A percentile compares a stretch with the other conserved stretches of the same genome.
Evolutionary conservation across 1,140 invertebrate species (phyloP).

Genomic region (Apis laboriosa): DNA sequence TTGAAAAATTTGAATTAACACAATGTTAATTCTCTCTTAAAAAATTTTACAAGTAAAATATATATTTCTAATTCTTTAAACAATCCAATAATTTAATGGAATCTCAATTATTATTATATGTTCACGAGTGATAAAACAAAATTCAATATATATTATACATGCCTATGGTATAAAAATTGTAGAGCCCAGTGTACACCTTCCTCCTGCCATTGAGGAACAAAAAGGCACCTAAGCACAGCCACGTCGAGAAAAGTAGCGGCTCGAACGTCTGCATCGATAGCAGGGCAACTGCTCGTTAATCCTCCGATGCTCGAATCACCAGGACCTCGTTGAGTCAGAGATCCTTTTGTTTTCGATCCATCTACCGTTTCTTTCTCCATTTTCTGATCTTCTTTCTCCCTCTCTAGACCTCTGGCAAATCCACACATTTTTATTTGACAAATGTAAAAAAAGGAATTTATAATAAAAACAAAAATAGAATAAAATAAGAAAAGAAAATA

Average conservation of each 20-base stretch:
- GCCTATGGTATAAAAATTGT: slow-evolving; percentile 95
- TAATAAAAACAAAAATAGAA: too few species aligned
- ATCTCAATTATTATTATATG: too few species aligned
- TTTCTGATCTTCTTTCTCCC: slow-evolving; percentile 66
- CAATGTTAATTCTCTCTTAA: too few species aligned
- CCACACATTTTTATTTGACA: neutral
- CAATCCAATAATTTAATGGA: too few species aligned
- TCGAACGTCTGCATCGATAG: slow-evolving; percentile 83
- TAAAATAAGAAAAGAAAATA: too few species aligned
- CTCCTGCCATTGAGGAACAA: slow-evolving; percentile 98
- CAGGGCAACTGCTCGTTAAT: slow-evolving; percentile 44
- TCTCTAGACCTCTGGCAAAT: slow-evolving; percentile 42
- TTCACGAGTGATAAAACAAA: too few species aligned
- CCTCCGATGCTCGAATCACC: slow-evolving; percentile 59
- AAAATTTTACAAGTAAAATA: too few species aligned
- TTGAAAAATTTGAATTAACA: too few species aligned
- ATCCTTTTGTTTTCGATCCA: slow-evolving; percentile 55
- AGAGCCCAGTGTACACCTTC: slow-evolving; percentile 98
- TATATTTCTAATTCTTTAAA: too few species aligned
- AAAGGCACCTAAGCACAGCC: slow-evolving; percentile 96
- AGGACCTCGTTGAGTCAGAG: slow-evolving; percentile 54
- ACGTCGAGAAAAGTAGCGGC: slow-evolving; percentile 98
- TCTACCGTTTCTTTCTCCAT: slow-evolving; percentile 63
- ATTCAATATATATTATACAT: slow-evolving; percentile 28
- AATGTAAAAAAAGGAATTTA: too few species aligned